phyloP scores from a whole-genome alignment of 2,113 vertebrate genomes.

The Condylura cristata region DNA sequence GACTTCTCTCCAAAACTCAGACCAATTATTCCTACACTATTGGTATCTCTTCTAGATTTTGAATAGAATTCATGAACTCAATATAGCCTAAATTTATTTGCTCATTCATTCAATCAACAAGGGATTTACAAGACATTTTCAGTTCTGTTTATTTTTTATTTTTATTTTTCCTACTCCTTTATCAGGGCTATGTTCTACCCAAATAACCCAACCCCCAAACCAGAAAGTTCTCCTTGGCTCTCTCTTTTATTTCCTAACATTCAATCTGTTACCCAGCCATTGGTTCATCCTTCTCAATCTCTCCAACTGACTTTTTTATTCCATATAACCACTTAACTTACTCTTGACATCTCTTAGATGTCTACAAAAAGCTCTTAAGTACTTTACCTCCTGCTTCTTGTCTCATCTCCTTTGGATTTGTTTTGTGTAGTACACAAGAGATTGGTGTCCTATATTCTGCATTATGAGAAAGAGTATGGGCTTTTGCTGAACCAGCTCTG shows the following conservation, averaged over 20 bases:
- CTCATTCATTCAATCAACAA: background rate
- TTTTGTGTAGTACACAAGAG: background rate
- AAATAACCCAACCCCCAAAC: background rate
- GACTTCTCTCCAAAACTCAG: background rate
- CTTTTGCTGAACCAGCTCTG: background rate
- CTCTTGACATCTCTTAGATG: background rate
- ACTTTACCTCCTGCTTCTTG: background rate
- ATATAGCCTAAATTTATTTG: background rate
- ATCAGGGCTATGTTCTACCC: background rate
- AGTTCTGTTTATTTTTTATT: background rate
- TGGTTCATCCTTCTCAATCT: background rate
- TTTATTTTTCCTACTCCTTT: background rate
- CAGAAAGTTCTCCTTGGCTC: background rate
- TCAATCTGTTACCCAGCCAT: background rate
- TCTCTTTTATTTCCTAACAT: background rate
- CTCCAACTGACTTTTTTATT: background rate
- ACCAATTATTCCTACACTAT: background rate
- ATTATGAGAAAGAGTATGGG: background rate
- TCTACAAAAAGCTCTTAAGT: conserved; percentile 3
- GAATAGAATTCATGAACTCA: background rate
- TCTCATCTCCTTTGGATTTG: background rate
- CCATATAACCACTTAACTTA: background rate
- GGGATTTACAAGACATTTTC: background rate
- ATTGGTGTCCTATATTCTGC: background rate
- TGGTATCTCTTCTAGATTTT: background rate